Base-by-base conservation (phyloP, 2,888 invertebrate species). In the Drosophila ustulata region DNA sequence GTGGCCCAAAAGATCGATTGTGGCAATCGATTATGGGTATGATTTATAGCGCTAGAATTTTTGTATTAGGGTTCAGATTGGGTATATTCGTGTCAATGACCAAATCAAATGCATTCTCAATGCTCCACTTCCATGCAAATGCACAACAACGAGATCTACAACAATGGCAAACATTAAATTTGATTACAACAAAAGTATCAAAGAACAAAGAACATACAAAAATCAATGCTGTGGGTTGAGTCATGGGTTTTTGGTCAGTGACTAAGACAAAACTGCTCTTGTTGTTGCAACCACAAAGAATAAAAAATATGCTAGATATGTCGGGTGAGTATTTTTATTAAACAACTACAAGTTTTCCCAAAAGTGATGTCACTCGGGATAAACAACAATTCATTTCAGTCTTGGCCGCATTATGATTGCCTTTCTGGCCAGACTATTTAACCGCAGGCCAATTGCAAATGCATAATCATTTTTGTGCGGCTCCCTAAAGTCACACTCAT, bases 41-140 rank as follows among this genome's bases (percentile, higher is more conserved):
- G 85, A 86, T 86, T 86, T 86, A 86, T 86, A 50, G 73, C 73
- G 57, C 53, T 80, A 66, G 70, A 75, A 75, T 81, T 80, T 58
- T 70, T 63, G 11, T 78, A 46, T 73, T 72, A 47, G 57, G 75
- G 68, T 77, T 63, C 56, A 59, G 56, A 57, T 66, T 55, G 55
- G 66, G 63, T 69, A 67, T 71, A 83, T 80, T 85, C 87, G 87
- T 87, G 84, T 81, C 89, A 85, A 88, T 88, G 85, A 68, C 87
- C 84, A 85, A 74, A 67, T 63, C 74, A 70, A 80, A 80, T 80
- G 77, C 76, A 78, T 76, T 72, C 56, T 69, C 72, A 72, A 64
- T 80, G 76, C 75, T 66, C 75, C 50, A 76, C 71, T 78, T 79
- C 75, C 67, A 79, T 71, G 71, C 75, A 80, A 83, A 83, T 68